phyloP scores from a whole-genome alignment of 1,140 invertebrate species.

The Sitophilus oryzae region DNA sequence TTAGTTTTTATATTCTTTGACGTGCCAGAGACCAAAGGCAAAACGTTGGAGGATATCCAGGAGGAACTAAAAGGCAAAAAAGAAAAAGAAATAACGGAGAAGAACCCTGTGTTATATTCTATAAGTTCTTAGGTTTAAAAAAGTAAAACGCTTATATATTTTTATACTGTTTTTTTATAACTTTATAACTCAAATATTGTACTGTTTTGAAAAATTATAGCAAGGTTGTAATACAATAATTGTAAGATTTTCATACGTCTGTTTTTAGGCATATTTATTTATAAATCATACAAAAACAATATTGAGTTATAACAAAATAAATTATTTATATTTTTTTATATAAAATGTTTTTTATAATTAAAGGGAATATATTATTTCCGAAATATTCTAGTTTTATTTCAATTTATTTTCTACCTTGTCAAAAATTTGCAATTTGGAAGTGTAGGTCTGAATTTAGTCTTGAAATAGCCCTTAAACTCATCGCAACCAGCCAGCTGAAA shows the following conservation, averaged over 20 bases:
- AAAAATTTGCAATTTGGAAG: too few relatives aligned
- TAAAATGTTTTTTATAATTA: neutral
- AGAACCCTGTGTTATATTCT: neutral
- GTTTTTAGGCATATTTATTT: neutral
- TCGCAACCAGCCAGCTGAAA: neutral
- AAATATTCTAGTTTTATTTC: constrained; percentile 1
- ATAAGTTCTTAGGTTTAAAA: neutral
- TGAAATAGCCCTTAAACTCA: neutral
- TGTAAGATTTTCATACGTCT: neutral
- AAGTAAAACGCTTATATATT: too few relatives aligned
- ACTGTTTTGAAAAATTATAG: neutral
- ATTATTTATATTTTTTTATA: neutral
- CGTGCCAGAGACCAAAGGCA: constrained; percentile 81
- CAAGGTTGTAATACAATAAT: neutral
- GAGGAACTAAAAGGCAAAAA: constrained; percentile 31
- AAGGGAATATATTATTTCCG: neutral
- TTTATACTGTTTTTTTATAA: too few relatives aligned
- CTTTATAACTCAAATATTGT: too few relatives aligned
- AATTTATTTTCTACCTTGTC: neutral
- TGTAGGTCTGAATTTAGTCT: too few relatives aligned
- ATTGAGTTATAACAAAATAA: too few relatives aligned
- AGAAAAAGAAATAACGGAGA: constrained; percentile 7
- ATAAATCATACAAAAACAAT: too few relatives aligned
- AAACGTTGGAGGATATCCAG: constrained; percentile 56
- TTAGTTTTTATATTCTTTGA: constrained; percentile 57